Conservation (phyloP, 2,113 vertebrate genomes). For the Electrona antarctica region DNA sequence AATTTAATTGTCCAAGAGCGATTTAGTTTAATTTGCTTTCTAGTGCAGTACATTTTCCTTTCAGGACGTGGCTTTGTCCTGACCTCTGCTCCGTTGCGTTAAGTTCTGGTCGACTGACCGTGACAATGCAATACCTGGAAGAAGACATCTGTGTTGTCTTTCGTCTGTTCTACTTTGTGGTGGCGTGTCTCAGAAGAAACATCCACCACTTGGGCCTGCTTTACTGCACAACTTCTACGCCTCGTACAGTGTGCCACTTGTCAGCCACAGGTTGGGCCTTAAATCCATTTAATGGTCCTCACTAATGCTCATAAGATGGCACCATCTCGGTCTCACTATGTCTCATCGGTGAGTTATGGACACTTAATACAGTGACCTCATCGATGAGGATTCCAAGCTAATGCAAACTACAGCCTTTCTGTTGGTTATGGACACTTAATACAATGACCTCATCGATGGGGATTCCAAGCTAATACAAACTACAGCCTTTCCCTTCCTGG, state of each 20-base stretch:
- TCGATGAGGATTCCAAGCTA: too few relatives aligned
- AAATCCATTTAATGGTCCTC: not conserved
- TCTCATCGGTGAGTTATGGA: too few relatives aligned
- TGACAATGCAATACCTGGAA: not conserved
- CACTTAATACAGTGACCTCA: too few relatives aligned
- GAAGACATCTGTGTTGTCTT: too few relatives aligned
- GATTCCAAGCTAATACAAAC: too few relatives aligned
- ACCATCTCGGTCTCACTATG: not conserved
- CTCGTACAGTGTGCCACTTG: not conserved
- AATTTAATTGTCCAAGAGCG: conserved; percentile 60
- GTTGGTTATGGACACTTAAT: too few relatives aligned
- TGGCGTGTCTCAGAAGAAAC: not conserved
- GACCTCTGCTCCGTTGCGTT: not conserved
- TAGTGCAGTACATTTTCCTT: conserved; percentile 32
- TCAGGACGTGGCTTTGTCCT: conserved; percentile 22
- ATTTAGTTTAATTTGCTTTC: conserved; percentile 38
- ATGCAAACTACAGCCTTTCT: too few relatives aligned
- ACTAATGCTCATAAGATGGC: not conserved
- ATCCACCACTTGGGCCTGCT: not conserved
- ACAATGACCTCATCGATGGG: too few relatives aligned
- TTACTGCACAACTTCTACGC: not conserved
- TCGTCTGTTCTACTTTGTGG: not conserved
- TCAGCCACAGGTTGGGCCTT: not conserved
- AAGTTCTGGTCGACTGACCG: not conserved
- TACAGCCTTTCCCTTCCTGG: too few relatives aligned